Evolutionary conservation across 2,113 vertebrate species (phyloP), one percentile per base, ranked within the genome.

Genomic region (Hydropotes inermis): DNA sequence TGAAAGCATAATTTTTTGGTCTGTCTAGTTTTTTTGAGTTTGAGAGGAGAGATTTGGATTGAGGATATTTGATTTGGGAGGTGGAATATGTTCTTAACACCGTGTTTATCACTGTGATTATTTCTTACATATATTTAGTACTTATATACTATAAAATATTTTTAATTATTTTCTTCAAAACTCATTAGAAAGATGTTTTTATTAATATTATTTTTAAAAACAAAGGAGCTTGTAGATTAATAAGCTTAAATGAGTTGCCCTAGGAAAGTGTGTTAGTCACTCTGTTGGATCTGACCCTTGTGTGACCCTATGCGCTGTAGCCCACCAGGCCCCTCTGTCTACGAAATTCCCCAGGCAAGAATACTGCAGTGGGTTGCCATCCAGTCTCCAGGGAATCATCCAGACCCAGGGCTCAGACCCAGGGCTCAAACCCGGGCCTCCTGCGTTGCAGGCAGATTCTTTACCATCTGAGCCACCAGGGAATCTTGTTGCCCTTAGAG

Each of bases 21-120:
- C 33, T 57, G 17, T 43, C 14, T 25, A 52, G 6, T 81, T 58
- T 14, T 83, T 55, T 47, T 64, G 15, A 54, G 1, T 60, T 91
- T 96, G 19, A 85, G 19, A 90, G 8, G 43, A 74, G 60, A 87
- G 30, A 60, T 81, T 70, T 96, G 47, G 12, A 60, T 91, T 85
- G 52, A 45, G 14, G 15, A 14, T 84, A 17, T 43, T 87, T 25
- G 6, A 74, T 7, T n/a, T 81, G 6, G 30, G 19, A 6, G 10
- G 9, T 30, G 33, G 28, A 28, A 6, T 90, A 67, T 89, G 12
- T 61, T 74, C 28, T 52, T 61, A 43, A 74, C 1, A 30, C 2
- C 0, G 15, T 82, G 33, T n/a, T 67, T 64, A 60, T n/a, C 85
- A 7, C 50, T 25, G 7, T 83, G 28, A 47, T 61, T 27, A 74